Base-by-base conservation (phyloP, 2,113 vertebrate genomes). In the Periophthalmodon schlosseri region DNA sequence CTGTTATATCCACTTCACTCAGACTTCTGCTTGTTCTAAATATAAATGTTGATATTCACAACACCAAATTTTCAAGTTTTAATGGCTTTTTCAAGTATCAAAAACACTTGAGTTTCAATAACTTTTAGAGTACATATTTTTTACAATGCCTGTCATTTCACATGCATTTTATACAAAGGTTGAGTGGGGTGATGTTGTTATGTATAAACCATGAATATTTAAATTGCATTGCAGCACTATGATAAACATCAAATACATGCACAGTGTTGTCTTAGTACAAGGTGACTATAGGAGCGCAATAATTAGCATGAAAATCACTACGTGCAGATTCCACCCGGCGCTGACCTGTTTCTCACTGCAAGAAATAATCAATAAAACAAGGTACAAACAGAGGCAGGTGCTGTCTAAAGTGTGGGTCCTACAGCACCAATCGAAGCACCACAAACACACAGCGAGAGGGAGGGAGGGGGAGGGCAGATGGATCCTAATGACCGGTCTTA, bases 241-340 rank as follows among this genome's bases (percentile, higher is more conserved):
- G 60, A 36, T 63, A 34, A 34, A 63, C 54, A 39, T 28, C 52
- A 46, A 46, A 66, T 63, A 16, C 46, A 56, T n/a, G n/a, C 44
- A 12, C 12, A 21, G n/a, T 18, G 0, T 50, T 49, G 39, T 70
- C 23, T 54, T 47, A 34, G 6, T 23, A 60, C 74, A 61, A 54
- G 68, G 56, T 64, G 16, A 77, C 74, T 74, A 68, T 72, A 68
- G 34, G 70, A 14, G 68, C 23, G 65, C 49, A 77, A 63, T 68
- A 2, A 82, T 74, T 77, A 77, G 71, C 71, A 79, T 80, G 70
- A 77, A 73, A 76, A 74, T 16, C 68, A 63, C 58, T 21, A 16
- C 64, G 50, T 46, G 68, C 64, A 36, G 68, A 61, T 74, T 69
- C 64, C 54, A 63, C 16, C 33, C 63, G 36, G 69, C 1, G 69